These are phyloP conservation scores for Prolemur simus DNA, from an alignment of 2,113 vertebrate genomes.

Conservation along the genomic window DNA sequence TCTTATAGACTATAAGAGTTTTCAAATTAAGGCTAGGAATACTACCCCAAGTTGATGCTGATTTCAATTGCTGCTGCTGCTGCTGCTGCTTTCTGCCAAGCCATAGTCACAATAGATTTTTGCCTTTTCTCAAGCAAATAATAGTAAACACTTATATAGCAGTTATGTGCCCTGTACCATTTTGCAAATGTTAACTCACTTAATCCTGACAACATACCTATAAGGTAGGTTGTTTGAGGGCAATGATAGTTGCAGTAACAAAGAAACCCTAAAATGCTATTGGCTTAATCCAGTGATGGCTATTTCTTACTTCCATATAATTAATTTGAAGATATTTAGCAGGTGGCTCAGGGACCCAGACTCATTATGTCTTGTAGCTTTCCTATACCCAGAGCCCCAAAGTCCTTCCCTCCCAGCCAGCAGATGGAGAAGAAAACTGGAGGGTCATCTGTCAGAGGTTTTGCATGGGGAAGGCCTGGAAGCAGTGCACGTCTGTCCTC, in stretches of 20 bases:
- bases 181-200: not conserved
- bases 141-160: not conserved
- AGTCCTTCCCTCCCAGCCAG: not conserved
- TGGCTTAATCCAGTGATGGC: not conserved
- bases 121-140: conserved; percentile 8
- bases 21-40: not conserved
- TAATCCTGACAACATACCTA: not conserved
- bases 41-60: not conserved
- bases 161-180: not conserved
- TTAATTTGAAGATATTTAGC: not conserved
- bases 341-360: not conserved
- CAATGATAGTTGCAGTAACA: not conserved
- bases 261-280: not conserved
- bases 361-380: not conserved
- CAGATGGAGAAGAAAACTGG: not conserved
- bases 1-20: not conserved
- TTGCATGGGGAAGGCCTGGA: not conserved
- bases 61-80: not conserved
- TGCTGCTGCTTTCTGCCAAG: not conserved
- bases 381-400: not conserved
- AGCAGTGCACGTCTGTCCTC: not conserved
- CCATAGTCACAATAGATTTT: not conserved
- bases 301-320: not conserved
- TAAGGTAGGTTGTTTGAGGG: not conserved
- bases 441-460: not conserved